Conservation (phyloP, 2,113 vertebrate genomes). For the Alaudala cheleensis region DNA sequence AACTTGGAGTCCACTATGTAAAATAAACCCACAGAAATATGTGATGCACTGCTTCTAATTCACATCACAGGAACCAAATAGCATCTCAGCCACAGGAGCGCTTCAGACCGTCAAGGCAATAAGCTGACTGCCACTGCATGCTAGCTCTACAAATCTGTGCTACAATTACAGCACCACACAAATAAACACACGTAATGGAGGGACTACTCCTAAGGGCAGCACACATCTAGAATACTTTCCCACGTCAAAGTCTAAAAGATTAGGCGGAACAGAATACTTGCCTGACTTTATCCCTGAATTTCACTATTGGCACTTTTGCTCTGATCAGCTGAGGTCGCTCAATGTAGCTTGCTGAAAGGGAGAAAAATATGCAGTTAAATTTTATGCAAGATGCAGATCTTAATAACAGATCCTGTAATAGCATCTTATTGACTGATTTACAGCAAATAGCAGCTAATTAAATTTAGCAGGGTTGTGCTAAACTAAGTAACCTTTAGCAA, state of each 20-base stretch:
- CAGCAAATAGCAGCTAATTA: neutral
- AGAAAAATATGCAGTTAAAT: neutral
- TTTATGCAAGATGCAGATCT: neutral
- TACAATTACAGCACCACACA: neutral
- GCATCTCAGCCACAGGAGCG: neutral
- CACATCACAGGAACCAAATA: neutral
- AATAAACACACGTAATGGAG: neutral
- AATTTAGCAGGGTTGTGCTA: neutral
- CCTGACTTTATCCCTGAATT: slow-evolving; percentile 95
- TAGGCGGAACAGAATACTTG: slow-evolving; percentile 58
- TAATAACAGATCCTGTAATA: neutral
- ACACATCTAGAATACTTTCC: neutral
- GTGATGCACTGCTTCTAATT: neutral
- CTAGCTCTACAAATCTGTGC: neutral
- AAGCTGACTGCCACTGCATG: neutral
- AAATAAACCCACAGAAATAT: neutral
- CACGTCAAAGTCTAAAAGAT: neutral
- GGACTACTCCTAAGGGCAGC: neutral
- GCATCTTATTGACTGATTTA: neutral
- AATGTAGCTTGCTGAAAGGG: slow-evolving; percentile 79
- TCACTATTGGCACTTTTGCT: slow-evolving; percentile 97
- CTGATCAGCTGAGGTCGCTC: slow-evolving; percentile 89
- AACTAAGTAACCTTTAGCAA: neutral
- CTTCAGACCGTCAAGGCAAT: neutral
- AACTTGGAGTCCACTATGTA: neutral